Evolutionary conservation across 2,113 vertebrate species (phyloP).

Genomic region (Actenoides hombroni): DNA sequence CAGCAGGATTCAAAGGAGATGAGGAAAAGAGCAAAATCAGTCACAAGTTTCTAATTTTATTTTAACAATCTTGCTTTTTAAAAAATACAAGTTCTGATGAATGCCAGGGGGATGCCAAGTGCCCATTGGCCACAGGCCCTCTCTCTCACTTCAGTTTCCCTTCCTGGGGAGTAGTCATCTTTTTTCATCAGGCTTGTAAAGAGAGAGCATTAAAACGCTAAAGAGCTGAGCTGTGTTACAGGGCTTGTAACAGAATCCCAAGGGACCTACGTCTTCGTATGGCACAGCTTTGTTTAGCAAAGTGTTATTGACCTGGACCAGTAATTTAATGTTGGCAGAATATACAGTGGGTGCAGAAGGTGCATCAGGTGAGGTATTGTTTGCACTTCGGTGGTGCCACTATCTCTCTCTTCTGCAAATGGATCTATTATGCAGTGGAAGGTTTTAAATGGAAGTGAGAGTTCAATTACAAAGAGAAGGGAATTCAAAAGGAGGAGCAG

Average conservation of each 20-base stretch:
- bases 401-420: neutral
- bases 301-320: neutral
- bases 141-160: neutral
- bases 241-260: neutral
- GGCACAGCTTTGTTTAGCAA: neutral
- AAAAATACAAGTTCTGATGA: conserved; percentile 58
- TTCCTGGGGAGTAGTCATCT: neutral
- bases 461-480: neutral
- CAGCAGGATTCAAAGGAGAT: neutral
- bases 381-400: neutral
- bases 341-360: neutral
- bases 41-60: conserved; percentile 75
- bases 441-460: neutral
- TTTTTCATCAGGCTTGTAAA: neutral
- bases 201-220: neutral
- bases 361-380: neutral
- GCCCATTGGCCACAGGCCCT: neutral
- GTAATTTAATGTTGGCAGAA: neutral
- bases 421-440: accelerated
- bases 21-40: conserved; percentile 5
- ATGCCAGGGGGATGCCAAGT: conserved; percentile 61
- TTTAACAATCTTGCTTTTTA: conserved; percentile 75
- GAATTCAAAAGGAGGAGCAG: neutral
- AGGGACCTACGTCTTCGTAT: neutral
- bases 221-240: neutral